Conservation (phyloP, 2,888 invertebrate species). For the Papilio elwesi region DNA sequence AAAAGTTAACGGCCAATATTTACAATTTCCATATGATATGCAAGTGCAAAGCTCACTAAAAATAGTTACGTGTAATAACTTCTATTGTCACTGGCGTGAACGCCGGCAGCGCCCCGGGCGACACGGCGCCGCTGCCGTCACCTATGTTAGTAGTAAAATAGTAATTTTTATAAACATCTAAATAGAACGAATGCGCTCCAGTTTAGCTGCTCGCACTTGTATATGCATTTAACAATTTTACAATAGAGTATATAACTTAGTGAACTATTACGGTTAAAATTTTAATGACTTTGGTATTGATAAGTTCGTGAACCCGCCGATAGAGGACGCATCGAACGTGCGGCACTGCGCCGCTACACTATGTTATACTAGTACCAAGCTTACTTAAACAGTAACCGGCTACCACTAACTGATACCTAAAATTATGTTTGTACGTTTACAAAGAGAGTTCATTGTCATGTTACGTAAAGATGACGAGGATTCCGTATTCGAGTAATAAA, state of each 20-base stretch:
- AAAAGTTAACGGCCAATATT: constrained; percentile 58
- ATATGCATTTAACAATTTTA: constrained; percentile 78
- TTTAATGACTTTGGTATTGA: constrained; percentile 82
- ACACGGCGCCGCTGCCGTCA: constrained; percentile 47
- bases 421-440: constrained; percentile 81
- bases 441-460: constrained; percentile 85
- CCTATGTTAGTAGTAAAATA: constrained; percentile 59
- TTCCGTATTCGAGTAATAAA: constrained; percentile 79
- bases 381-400: constrained; percentile 73
- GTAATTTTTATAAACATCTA: constrained; percentile 66
- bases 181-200: constrained; percentile 67
- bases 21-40: constrained; percentile 81
- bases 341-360: constrained; percentile 39
- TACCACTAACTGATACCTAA: constrained; percentile 77
- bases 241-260: constrained; percentile 73
- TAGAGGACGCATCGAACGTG: constrained; percentile 38
- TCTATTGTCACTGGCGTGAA: constrained; percentile 64
- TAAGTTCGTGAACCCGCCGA: constrained; percentile 57
- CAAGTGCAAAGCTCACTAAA: constrained; percentile 85
- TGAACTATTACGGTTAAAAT: constrained; percentile 78
- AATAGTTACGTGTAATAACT: constrained; percentile 62
- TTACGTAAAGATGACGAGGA: constrained; percentile 73
- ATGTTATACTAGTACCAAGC: constrained; percentile 62
- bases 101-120: constrained; percentile 58
- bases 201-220: constrained; percentile 82